Percentiles rank a stretch among this genome's conserved stretches.
phyloP scores from a whole-genome alignment of 1,140 invertebrate genomes.

The Dendrolimus punctatus region DNA sequence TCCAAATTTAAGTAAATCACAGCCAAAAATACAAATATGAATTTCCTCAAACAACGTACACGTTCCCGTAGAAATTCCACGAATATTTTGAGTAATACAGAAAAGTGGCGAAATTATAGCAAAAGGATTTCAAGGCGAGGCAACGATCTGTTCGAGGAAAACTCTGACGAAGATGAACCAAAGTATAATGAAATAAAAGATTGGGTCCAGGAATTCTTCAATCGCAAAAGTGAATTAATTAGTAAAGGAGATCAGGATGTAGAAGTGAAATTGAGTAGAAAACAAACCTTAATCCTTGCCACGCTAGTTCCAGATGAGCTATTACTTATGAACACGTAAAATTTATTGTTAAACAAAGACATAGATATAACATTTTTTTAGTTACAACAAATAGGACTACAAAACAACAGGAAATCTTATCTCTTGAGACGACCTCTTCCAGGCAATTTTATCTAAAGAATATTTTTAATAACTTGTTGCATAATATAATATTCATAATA shows the following conservation, averaged over 20 bases:
- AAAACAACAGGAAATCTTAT: too few relatives aligned
- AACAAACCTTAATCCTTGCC: slow-evolving; percentile 53
- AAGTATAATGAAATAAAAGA: slow-evolving; percentile 37
- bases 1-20: slow-evolving; percentile 32
- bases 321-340: slow-evolving; percentile 49
- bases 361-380: neutral
- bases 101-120: slow-evolving; percentile 39
- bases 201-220: slow-evolving; percentile 49
- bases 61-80: slow-evolving; percentile 38
- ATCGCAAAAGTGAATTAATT: slow-evolving; percentile 27
- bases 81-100: slow-evolving; percentile 33
- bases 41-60: slow-evolving; percentile 37
- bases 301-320: slow-evolving; percentile 61
- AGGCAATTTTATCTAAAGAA: too few relatives aligned
- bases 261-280: slow-evolving; percentile 46
- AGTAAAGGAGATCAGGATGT: slow-evolving; percentile 46
- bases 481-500: too few relatives aligned
- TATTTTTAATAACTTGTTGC: too few relatives aligned
- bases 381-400: too few relatives aligned
- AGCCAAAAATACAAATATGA: slow-evolving; percentile 31
- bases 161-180: slow-evolving; percentile 32
- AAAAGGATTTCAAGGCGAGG: slow-evolving; percentile 31
- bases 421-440: too few relatives aligned
- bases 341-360: neutral
- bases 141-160: slow-evolving; percentile 21